phyloP scores from a whole-genome alignment of 2,113 vertebrate species.

The Gavia stellata region DNA sequence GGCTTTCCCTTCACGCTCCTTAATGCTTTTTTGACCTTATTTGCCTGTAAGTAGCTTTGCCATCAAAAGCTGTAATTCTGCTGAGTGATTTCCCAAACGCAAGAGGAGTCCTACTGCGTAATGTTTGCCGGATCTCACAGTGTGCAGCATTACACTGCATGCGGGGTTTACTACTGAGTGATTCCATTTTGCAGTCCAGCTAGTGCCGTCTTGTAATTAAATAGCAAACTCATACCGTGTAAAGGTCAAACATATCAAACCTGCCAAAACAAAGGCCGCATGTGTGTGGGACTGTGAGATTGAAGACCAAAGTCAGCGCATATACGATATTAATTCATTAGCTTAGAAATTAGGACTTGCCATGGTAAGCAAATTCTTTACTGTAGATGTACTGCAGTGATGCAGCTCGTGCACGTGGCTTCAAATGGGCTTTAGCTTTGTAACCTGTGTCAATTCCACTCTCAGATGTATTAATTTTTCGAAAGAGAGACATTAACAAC shows the following conservation, averaged over 20 bases:
- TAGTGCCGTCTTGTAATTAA: slow-evolving; percentile 38
- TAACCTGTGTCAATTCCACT: neutral
- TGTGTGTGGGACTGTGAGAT: neutral
- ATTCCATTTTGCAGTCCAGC: slow-evolving; percentile 16
- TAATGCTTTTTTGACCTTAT: slow-evolving; percentile 55
- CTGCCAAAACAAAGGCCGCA: slow-evolving; percentile 15
- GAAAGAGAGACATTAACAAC: neutral
- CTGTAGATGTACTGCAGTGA: neutral
- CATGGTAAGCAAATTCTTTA: neutral
- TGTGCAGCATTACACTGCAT: neutral
- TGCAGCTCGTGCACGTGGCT: neutral
- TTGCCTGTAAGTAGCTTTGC: slow-evolving; percentile 48
- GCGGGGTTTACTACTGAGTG: neutral
- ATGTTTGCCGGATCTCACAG: slow-evolving; percentile 12
- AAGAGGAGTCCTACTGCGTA: neutral
- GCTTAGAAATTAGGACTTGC: neutral
- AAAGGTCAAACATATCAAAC: slow-evolving; percentile 49
- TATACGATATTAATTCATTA: neutral
- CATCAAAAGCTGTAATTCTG: slow-evolving; percentile 47
- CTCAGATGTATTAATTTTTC: neutral
- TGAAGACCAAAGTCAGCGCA: neutral
- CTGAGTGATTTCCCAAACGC: slow-evolving; percentile 31
- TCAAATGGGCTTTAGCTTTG: neutral
- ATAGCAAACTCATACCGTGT: slow-evolving; percentile 1
- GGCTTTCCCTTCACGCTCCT: neutral